phyloP scores from a whole-genome alignment of 2,888 invertebrate genomes.

The Spodoptera exigua region DNA sequence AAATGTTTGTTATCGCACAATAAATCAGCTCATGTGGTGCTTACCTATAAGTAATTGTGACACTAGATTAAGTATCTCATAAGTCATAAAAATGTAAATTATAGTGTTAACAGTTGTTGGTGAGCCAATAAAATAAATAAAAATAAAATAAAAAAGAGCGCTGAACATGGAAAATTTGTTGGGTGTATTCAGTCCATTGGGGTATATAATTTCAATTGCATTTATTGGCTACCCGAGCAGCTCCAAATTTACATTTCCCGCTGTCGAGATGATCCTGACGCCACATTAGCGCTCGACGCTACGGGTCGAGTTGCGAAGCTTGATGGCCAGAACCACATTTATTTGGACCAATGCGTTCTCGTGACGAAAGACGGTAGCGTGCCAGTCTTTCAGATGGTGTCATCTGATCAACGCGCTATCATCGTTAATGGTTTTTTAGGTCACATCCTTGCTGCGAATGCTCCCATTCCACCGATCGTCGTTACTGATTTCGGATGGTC shows the following conservation, averaged over 20 bases:
- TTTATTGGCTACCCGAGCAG: slow-evolving; percentile 4
- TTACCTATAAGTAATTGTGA: too few species aligned
- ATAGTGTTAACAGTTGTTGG: too few species aligned
- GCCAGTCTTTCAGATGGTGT: slow-evolving; percentile 3
- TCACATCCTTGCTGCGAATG: neutral
- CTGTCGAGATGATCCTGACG: slow-evolving; percentile 3
- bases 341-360: slow-evolving; percentile 9
- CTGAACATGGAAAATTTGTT: slow-evolving; percentile 1
- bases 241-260: slow-evolving; percentile 3
- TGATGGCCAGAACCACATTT: slow-evolving; percentile 5
- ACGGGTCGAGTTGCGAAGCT: slow-evolving; percentile 2
- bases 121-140: too few species aligned
- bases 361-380: slow-evolving; percentile 9
- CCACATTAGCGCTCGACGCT: slow-evolving; percentile 6
- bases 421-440: neutral
- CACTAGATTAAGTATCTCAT: too few species aligned
- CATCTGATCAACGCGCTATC: neutral
- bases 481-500: slow-evolving; percentile 3
- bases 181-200: slow-evolving; percentile 11
- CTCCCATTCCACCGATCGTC: slow-evolving; percentile 1
- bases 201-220: slow-evolving; percentile 2
- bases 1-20: too few species aligned
- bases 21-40: too few species aligned
- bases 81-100: too few species aligned
- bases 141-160: too few species aligned